Evolutionary conservation across 2,113 vertebrate species (phyloP).

Genomic region (Coturnix japonica): DNA sequence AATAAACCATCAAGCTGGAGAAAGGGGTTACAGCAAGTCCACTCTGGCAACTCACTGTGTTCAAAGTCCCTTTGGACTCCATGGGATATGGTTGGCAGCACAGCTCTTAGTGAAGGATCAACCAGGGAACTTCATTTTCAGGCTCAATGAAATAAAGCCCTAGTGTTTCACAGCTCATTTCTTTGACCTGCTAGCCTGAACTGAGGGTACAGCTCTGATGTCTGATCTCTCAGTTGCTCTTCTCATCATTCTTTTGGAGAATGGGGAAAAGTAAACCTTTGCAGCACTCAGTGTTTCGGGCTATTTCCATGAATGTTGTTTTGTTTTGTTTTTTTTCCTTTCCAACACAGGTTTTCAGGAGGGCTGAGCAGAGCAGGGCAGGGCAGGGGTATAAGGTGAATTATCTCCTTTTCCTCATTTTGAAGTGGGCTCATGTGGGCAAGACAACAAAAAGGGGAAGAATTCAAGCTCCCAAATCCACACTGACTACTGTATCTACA

Average conservation of each 20-base stretch:
- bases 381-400: background rate
- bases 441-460: background rate
- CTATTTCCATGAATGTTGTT: background rate
- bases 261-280: background rate
- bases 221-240: background rate
- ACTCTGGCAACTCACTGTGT: background rate
- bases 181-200: background rate
- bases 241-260: background rate
- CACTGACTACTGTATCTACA: background rate
- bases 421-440: background rate
- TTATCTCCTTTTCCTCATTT: background rate
- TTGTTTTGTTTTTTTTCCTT: background rate
- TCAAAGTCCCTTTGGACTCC: background rate
- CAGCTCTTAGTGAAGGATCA: background rate
- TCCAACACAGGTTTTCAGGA: background rate
- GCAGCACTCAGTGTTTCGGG: background rate
- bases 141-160: background rate
- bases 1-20: background rate
- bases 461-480: background rate
- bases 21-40: background rate
- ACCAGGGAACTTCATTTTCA: background rate
- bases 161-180: background rate
- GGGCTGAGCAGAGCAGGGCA: background rate
- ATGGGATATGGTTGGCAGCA: background rate
- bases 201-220: fast-evolving